Base-by-base conservation (phyloP, 2,888 invertebrate species). In the Brenthis daphne region DNA sequence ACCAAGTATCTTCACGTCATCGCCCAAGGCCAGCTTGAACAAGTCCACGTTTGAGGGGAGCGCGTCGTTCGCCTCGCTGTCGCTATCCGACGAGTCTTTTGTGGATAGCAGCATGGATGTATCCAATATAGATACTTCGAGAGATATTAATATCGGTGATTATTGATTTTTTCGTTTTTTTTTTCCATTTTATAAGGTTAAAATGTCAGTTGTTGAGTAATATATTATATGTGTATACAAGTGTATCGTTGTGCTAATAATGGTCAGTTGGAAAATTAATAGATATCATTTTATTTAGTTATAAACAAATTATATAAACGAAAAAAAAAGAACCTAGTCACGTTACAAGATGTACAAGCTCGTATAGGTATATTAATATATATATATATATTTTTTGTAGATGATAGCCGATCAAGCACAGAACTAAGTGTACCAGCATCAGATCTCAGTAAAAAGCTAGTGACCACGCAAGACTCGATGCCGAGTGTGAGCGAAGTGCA, bases 1-100 rank as follows among this genome's bases (percentile, higher is more conserved):
- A 1, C 90, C 92, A 2, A 85, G 84, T 73, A 91, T 92, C 69
- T 90, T 91, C 84, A 92, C 92, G 12, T 92, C 92, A 0, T 92
- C 92, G 0, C 92, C 92, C 0, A 90, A 90, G 76, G 74, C 87
- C 5, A 85, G 85, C 3, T 57, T 84, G 66, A 86, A 87, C 77
- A 86, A 85, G 80, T 77, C 82, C 0, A 29, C 79, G 50, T 85
- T 86, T 77, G 86, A 88, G 72, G 78, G 85, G 69, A 85, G 85
- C 50, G 77, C 83, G 0, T 89, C 90, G 0, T 90, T 91, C 81
- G 85, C 90, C 0, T 91, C 91, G 0, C 82, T 92, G 11, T 91
- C 91, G 0, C 81, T 91, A 6, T 90, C 91, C 0, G 91, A 91
- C 77, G 91, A 91, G 72, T 90, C 91, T 3, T 90, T 80, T 76